Percentiles rank a stretch among this genome's conserved stretches.
These are phyloP conservation scores for Coenonympha arcania DNA, from an alignment of 2,888 invertebrate genomes.

Conservation along the genomic window DNA sequence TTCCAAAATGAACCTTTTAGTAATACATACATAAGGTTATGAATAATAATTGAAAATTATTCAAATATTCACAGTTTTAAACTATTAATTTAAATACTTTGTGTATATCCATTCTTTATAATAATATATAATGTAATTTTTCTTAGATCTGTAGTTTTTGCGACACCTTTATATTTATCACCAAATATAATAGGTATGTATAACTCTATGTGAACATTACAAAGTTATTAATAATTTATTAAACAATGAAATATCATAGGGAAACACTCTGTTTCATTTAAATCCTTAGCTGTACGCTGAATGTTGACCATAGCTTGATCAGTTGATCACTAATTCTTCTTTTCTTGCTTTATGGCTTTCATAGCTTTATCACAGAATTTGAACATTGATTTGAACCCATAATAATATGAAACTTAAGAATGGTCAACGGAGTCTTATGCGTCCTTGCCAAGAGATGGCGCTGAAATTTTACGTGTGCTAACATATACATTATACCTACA, in stretches of 20 bases:
- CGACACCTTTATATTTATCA: constrained; percentile 3
- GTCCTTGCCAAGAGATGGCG: neutral
- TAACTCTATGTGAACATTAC: neutral
- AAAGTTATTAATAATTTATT: constrained; percentile 3
- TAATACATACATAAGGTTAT: no score
- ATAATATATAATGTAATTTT: no score
- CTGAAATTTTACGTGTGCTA: neutral
- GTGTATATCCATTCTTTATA: neutral
- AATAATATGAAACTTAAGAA: neutral
- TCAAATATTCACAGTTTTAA: no score
- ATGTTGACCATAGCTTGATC: no score
- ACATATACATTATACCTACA: neutral
- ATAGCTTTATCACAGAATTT: no score
- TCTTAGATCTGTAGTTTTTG: neutral
- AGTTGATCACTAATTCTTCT: no score
- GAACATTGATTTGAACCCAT: no score
- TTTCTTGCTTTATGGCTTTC: no score
- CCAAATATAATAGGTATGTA: neutral
- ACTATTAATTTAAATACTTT: no score
- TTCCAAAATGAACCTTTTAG: neutral
- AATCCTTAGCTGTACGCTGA: no score
- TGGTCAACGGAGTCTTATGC: no score
- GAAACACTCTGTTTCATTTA: neutral
- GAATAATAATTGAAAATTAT: no score
- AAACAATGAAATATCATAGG: neutral